Percentiles rank a stretch among this genome's conserved stretches.
phyloP scores from a whole-genome alignment of 1,140 invertebrate species.

The Chironomus tepperi region DNA sequence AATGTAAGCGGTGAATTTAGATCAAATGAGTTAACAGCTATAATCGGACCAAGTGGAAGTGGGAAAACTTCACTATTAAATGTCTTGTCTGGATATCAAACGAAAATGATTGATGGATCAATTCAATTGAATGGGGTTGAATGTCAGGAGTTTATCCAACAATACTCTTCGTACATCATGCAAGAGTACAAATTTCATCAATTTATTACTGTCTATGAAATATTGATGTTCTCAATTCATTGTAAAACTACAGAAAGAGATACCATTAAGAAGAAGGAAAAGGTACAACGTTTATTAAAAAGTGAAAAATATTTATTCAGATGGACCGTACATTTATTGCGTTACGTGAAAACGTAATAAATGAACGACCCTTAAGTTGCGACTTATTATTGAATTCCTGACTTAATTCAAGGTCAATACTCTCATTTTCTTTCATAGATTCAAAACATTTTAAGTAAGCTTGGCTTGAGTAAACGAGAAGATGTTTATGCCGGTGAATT shows the following conservation, averaged over 20 bases:
- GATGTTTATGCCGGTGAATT: conserved; percentile 58
- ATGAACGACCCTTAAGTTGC: no score
- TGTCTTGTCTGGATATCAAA: conserved; percentile 60
- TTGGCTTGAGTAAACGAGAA: conserved; percentile 53
- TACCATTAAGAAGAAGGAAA: conserved; percentile 60
- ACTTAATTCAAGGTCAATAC: background rate
- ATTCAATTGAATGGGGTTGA: conserved; percentile 61
- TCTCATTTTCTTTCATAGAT: conserved; percentile 43
- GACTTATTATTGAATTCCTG: background rate
- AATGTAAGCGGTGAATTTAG: conserved; percentile 45
- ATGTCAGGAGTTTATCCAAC: conserved; percentile 49
- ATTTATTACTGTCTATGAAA: conserved; percentile 74
- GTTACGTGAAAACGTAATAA: background rate
- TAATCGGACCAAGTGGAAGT: conserved; percentile 76
- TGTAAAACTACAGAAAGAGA: conserved; percentile 62
- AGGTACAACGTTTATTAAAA: no score
- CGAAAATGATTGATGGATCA: conserved; percentile 35
- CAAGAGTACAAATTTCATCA: conserved; percentile 81
- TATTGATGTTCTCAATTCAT: conserved; percentile 77
- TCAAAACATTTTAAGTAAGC: conserved; percentile 59
- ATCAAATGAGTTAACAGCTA: conserved; percentile 52
- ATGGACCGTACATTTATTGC: no score
- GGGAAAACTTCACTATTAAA: conserved; percentile 79
- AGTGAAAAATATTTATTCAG: no score
- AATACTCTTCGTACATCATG: conserved; percentile 83